Conservation (phyloP, 2,888 invertebrate species). For the Caenorhabditis imperialis region DNA sequence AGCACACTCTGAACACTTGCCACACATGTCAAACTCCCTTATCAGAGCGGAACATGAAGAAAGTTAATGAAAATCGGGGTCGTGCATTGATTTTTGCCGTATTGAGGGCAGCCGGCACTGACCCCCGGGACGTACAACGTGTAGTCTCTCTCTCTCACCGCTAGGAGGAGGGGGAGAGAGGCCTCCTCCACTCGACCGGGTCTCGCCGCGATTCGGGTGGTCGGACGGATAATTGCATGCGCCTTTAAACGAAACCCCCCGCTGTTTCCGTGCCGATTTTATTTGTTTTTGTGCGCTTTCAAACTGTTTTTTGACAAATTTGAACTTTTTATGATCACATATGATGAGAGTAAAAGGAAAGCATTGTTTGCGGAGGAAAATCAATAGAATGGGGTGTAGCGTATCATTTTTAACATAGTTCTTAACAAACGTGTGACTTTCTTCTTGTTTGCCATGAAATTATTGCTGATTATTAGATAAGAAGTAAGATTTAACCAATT, state of each 20-base stretch:
- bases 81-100: slow-evolving; percentile 18
- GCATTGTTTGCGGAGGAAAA: too few species aligned
- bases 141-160: slow-evolving; percentile 12
- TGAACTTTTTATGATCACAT: too few species aligned
- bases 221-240: slow-evolving; percentile 13
- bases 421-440: too few species aligned
- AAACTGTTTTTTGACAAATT: slow-evolving; percentile 7
- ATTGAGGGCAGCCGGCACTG: slow-evolving; percentile 28
- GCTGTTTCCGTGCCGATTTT: slow-evolving; percentile 1
- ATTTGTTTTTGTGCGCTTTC: slow-evolving; percentile 11
- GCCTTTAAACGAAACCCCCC: slow-evolving; percentile 26
- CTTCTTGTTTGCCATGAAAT: too few species aligned
- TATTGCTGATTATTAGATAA: too few species aligned
- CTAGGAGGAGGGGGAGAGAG: neutral
- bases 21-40: too few species aligned
- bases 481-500: too few species aligned
- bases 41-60: too few species aligned
- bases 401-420: too few species aligned
- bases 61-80: neutral
- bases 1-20: too few species aligned
- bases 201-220: slow-evolving; percentile 24
- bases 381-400: too few species aligned
- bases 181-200: neutral
- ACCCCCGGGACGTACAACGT: slow-evolving; percentile 38
- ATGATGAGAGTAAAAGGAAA: too few species aligned